These are phyloP conservation scores for Papilio machaon DNA, from an alignment of 1,140 invertebrate species.

Conservation along the genomic window DNA sequence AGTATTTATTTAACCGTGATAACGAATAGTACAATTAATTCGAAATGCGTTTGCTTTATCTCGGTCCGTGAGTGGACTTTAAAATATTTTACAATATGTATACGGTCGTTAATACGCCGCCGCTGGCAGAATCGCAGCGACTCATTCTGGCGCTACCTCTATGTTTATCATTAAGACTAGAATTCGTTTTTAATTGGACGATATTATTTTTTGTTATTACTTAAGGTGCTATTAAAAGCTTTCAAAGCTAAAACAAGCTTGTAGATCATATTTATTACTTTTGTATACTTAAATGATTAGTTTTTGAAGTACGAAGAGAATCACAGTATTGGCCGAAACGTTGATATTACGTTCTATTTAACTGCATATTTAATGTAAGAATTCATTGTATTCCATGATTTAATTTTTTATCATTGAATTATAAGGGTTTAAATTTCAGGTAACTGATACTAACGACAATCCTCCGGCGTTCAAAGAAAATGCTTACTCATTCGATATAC, in stretches of 20 bases:
- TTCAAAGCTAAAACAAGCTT: conserved; percentile 28
- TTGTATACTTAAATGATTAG: not conserved
- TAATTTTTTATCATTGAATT: not conserved
- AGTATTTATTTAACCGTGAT: conserved; percentile 41
- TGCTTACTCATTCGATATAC: conserved; percentile 94
- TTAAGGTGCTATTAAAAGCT: conserved; percentile 31
- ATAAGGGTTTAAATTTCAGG: conserved; percentile 81
- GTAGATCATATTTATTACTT: conserved; percentile 6
- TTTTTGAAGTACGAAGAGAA: not conserved
- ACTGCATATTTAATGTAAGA: not conserved
- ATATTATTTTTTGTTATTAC: conserved; percentile 18
- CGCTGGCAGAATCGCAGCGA: conserved; percentile 19
- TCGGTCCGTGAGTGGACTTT: conserved; percentile 34
- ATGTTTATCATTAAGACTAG: conserved; percentile 31
- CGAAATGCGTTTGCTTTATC: conserved; percentile 36
- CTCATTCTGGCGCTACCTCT: not conserved
- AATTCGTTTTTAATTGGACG: conserved; percentile 36
- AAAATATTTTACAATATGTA: conserved; percentile 39
- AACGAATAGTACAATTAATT: conserved; percentile 41
- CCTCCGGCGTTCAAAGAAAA: conserved; percentile 92
- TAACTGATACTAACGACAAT: conserved; percentile 97
- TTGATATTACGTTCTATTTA: not conserved
- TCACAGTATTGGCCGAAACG: not conserved
- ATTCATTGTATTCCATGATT: too few species aligned
- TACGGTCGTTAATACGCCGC: conserved; percentile 26